Percentiles rank a stretch among this genome's conserved stretches.
Conservation (phyloP, 1,140 invertebrate genomes). For the Doryteuthis pealeii region DNA sequence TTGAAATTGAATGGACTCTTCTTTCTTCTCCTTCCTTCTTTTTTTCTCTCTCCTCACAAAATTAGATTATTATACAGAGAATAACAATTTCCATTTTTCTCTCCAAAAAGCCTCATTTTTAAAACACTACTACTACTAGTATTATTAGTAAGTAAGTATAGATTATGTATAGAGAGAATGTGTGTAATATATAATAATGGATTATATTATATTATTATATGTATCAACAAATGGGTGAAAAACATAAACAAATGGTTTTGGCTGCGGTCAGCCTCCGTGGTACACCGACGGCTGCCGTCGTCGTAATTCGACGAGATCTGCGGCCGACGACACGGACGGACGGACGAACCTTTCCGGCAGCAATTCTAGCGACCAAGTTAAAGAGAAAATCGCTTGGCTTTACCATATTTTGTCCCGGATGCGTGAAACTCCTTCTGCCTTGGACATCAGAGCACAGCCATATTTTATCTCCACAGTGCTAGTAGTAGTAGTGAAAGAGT, state of each 20-base stretch:
- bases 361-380: not conserved
- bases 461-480: constrained; percentile 3
- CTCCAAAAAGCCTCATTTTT: too few relatives aligned
- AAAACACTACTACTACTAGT: too few relatives aligned
- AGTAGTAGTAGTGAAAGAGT: not conserved
- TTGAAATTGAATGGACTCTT: not conserved
- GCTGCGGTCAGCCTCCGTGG: not conserved
- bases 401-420: not conserved
- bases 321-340: not conserved
- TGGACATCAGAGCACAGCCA: not conserved
- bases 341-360: not conserved
- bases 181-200: too few relatives aligned
- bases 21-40: not conserved
- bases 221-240: not conserved
- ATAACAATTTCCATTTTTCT: too few relatives aligned
- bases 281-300: not conserved
- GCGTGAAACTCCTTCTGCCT: not conserved
- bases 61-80: too few relatives aligned
- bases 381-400: not conserved
- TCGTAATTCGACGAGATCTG: not conserved
- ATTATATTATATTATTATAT: too few relatives aligned
- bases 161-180: too few relatives aligned
- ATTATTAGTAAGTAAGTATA: too few relatives aligned
- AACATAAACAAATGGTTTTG: not conserved
- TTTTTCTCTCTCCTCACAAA: too few relatives aligned